Evolutionary conservation across 1,140 invertebrate genomes (phyloP), one percentile per base, ranked within the genome.

Genomic region (Platyscapa corneri): DNA sequence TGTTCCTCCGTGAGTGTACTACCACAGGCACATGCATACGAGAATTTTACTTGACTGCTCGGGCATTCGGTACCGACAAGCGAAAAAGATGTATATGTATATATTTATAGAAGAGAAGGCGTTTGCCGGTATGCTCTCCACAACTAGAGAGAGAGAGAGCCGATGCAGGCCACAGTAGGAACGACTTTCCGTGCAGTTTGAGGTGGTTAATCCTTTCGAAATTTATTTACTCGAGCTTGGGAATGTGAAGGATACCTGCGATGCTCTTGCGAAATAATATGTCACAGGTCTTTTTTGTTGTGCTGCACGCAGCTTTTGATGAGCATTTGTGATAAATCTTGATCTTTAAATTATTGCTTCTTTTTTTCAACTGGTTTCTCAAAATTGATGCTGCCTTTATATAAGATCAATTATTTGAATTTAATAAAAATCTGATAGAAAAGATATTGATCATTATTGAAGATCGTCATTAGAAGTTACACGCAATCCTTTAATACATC

Each of bases 241-340:
- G 85, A 86, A 86, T 86, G 85, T 53, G 85, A 86, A 86, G 85
- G 85, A 86, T 86, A 86, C 75, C 64, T 42, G 79, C 72, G 60
- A 56, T 67, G 56, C 53, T 37, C 70, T 85, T 85, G 79, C 84
- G 84, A 85, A 80, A 85, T 3, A 60, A n/a, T 49, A 39, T 81
- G 34, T 74, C 70, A 74, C 42, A 42, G 42, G 75, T 46, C 72
- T 49, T 53, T 49, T 53, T 56, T 34, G 27, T 53, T n/a, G n/a
- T 18, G 46, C 75, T n/a, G 1, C 30, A 10, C 46, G 20, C 46
- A 32, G 16, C 8, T 77, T 23, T 49, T n/a, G 20, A 74, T 42
- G 20, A 42, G 7, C 18, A 74, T 10, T 72, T 72, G 2, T 34
- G 30, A 16, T 70, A 74, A n/a, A 37, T 42, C 37, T 42, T 42